phyloP scores from a whole-genome alignment of 2,797 vertebrate species.

The Staurois parvus region DNA sequence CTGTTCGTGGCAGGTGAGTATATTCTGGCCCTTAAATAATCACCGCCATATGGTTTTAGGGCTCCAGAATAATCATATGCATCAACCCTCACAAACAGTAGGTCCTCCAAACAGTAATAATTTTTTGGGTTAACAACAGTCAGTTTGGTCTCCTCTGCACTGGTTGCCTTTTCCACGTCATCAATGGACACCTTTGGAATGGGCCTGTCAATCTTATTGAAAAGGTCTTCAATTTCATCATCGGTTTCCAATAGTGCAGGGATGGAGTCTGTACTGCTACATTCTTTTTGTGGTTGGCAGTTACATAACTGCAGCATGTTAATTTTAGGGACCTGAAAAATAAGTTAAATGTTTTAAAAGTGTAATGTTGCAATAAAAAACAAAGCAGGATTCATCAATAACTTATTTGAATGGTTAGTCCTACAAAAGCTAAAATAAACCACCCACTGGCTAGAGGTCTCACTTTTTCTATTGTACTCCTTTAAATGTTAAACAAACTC shows the following conservation, averaged over 20 bases:
- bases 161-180: conserved; percentile 45
- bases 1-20: conserved; percentile 57
- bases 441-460: no score
- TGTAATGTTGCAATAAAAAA: no score
- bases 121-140: conserved; percentile 54
- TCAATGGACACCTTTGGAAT: conserved; percentile 59
- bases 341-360: background rate
- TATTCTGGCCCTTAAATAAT: conserved; percentile 66
- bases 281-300: background rate
- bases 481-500: no score
- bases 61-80: conserved; percentile 53
- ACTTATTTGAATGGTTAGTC: no score
- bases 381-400: no score
- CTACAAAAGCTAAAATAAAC: no score
- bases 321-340: conserved; percentile 42
- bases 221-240: conserved; percentile 35
- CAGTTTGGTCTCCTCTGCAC: conserved; percentile 45
- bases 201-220: conserved; percentile 35
- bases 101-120: conserved; percentile 58
- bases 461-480: no score
- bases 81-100: conserved; percentile 58
- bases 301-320: conserved; percentile 28
- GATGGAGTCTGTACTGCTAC: no score
- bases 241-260: conserved; percentile 16
- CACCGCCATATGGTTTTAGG: conserved; percentile 65